A percentile compares a stretch with the other conserved stretches of the same genome.
Evolutionary conservation across 2,113 vertebrate genomes (phyloP).

Genomic region (Alexandromys fortis): DNA sequence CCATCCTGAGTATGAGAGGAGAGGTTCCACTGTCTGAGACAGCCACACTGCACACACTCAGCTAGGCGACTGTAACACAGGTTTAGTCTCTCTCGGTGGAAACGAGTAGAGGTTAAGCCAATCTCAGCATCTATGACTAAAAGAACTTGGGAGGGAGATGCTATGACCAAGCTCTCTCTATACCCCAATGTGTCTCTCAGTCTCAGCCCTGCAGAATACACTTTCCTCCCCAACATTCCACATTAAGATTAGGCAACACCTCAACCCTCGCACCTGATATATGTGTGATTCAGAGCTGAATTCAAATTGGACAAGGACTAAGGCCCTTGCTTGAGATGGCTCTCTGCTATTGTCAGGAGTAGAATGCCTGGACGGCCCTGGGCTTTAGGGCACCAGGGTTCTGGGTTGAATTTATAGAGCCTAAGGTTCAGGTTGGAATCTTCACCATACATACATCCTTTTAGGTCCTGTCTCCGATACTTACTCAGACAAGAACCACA

Average conservation of each 20-base stretch:
- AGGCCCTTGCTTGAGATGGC: background rate
- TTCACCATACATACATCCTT: slow-evolving; percentile 2
- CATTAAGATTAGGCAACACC: background rate
- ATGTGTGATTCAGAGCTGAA: background rate
- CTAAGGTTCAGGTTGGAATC: background rate
- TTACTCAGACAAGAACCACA: background rate
- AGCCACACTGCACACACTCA: fast-evolving
- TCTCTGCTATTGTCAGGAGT: background rate
- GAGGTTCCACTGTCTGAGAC: background rate
- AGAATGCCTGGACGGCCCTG: background rate
- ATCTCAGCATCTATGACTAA: background rate
- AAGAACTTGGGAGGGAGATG: background rate
- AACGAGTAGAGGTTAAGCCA: background rate
- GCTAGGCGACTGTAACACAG: fast-evolving
- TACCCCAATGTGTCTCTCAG: background rate
- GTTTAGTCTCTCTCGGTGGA: background rate
- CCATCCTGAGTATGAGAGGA: background rate
- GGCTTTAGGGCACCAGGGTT: background rate
- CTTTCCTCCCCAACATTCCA: background rate
- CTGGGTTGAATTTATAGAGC: background rate
- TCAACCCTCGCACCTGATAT: background rate
- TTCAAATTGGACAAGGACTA: no score
- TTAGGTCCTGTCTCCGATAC: background rate
- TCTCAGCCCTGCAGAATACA: background rate
- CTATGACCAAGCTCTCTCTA: background rate